Base-by-base conservation (phyloP, 2,888 invertebrate species). In the Parapristionchus giblindavisi region DNA sequence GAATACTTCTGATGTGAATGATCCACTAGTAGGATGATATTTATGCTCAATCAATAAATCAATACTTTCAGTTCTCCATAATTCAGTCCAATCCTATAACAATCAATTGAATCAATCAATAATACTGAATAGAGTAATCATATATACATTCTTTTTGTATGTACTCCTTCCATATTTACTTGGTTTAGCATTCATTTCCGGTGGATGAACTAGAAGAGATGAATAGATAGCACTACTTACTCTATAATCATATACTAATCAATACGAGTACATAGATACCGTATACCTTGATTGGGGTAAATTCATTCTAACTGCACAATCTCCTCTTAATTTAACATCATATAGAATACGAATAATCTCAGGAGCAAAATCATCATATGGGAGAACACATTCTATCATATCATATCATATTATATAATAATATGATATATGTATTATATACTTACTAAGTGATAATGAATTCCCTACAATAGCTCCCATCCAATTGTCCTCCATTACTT, bases 281-380 rank as follows among this genome's bases (percentile, higher is more conserved):
- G 48, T 56, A 11, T 21, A 68, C 68, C 68, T 68, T 27, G 68
- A 68, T 11, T 36, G 68, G 14, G 68, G 68, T 3, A 68, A 36
- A 51, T 51, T 52, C 34, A 51, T 68, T 34, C 68, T 29, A 34
- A 68, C 32, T 17, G 68, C 52, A 3, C 34, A n/a, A 14, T 68
- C 68, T 52, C 36, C 52, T 21, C 52, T 68, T 21, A 77, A 76
- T 48, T 72, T 75, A 48, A 84, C 34, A 11, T 78, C 76, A 88
- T 97, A 94, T 87, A 94, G 93, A 36, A 97, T 90, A 1, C 94
- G 93, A 77, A 96, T 92, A 2, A 93, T 93, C 78, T 93, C 92
- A 1, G 98, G 97, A 83, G 97, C 90, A 89, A 95, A 99, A 88
- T 98, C 96, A 75, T 92, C 92, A 88, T 96, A 98, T 0, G 97